phyloP scores from a whole-genome alignment of 2,888 invertebrate species.

The Chymomyza procnemis region DNA sequence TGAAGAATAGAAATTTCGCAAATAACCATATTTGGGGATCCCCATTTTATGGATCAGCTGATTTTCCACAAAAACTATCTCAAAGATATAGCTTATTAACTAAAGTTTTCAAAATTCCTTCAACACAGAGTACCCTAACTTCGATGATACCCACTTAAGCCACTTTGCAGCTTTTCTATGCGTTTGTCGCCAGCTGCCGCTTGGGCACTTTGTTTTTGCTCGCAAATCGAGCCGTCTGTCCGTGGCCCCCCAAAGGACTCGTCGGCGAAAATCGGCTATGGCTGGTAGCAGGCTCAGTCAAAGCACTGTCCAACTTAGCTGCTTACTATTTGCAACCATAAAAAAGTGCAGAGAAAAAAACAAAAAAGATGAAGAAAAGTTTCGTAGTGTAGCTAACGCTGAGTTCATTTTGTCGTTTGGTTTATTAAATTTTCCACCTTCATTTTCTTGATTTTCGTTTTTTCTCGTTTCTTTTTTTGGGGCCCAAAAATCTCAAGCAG shows the following conservation, averaged over 20 bases:
- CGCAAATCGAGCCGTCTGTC: slow-evolving; percentile 49
- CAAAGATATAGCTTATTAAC: background rate
- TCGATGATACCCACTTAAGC: background rate
- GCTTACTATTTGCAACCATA: slow-evolving; percentile 25
- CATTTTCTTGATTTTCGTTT: slow-evolving; percentile 21
- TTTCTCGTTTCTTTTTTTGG: background rate
- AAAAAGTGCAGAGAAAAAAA: too few species aligned
- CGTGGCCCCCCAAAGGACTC: slow-evolving; percentile 1
- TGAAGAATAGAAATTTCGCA: too few species aligned
- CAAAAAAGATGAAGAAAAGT: slow-evolving; percentile 8
- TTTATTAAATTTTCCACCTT: slow-evolving; percentile 65
- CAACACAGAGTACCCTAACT: background rate
- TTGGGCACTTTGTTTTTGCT: slow-evolving; percentile 4
- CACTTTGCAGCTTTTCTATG: background rate
- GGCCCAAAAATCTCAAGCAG: background rate
- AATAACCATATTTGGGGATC: too few species aligned
- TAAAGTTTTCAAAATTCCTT: too few species aligned
- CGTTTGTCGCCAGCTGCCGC: background rate
- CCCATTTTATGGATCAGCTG: too few species aligned
- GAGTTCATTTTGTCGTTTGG: slow-evolving; percentile 57
- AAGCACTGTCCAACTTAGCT: background rate
- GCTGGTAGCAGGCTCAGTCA: background rate
- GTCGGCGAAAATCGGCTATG: background rate
- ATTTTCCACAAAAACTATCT: too few species aligned
- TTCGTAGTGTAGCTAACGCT: slow-evolving; percentile 24